Conservation (phyloP, 2,888 invertebrate genomes). For the Hyles lineata region DNA sequence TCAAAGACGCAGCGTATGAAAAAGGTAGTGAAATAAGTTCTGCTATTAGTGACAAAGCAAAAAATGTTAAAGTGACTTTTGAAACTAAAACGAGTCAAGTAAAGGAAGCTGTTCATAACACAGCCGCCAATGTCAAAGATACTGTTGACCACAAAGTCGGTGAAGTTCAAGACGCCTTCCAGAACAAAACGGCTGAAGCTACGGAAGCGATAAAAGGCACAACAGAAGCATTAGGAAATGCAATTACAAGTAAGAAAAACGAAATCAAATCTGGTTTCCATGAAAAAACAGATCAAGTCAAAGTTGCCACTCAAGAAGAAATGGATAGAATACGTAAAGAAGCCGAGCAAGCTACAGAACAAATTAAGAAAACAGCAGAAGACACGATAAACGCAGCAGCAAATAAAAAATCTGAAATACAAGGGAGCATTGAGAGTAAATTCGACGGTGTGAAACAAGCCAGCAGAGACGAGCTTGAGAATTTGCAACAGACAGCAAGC, state of each 20-base stretch:
- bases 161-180: slow-evolving; percentile 41
- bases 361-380: slow-evolving; percentile 76
- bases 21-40: slow-evolving; percentile 43
- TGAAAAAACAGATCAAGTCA: slow-evolving; percentile 63
- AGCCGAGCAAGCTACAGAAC: slow-evolving; percentile 75
- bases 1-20: slow-evolving; percentile 41
- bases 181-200: slow-evolving; percentile 47
- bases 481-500: slow-evolving; percentile 56
- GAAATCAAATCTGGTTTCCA: slow-evolving; percentile 54
- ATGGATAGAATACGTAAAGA: slow-evolving; percentile 75
- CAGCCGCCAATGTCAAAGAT: slow-evolving; percentile 46
- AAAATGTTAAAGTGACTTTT: slow-evolving; percentile 42
- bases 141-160: slow-evolving; percentile 41
- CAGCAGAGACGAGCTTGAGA: slow-evolving; percentile 58
- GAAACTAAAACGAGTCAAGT: slow-evolving; percentile 45
- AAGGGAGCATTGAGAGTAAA: slow-evolving; percentile 58
- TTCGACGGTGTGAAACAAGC: slow-evolving; percentile 51
- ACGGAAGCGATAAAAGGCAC: slow-evolving; percentile 52
- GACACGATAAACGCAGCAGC: slow-evolving; percentile 68
- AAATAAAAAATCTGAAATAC: slow-evolving; percentile 64
- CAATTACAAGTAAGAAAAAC: slow-evolving; percentile 54
- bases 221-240: slow-evolving; percentile 53
- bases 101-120: slow-evolving; percentile 43
- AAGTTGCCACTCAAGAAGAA: slow-evolving; percentile 62
- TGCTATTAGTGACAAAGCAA: slow-evolving; percentile 46